Base-by-base conservation (phyloP, 53 echinoderm and acorn worm genomes). In the Holothuria leucospilota region DNA sequence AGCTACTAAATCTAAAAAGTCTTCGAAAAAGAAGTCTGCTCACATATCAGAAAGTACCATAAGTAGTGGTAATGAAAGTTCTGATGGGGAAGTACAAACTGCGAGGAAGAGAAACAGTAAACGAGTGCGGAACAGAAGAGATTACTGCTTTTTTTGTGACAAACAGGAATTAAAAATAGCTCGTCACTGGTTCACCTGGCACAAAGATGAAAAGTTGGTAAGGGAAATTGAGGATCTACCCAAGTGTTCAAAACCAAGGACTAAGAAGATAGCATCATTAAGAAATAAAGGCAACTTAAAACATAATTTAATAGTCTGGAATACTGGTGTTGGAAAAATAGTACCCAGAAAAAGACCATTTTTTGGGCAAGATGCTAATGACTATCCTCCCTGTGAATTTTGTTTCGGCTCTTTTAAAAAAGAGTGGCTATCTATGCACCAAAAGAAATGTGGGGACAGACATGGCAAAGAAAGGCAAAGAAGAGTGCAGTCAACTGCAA, bases 331-430 rank as follows among this genome's bases (percentile, higher is more conserved):
- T n/a, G n/a, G n/a, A n/a, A n/a, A n/a, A n/a, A n/a, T n/a, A n/a
- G n/a, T n/a, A n/a, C n/a, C n/a, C n/a, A 15, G 70, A 29, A 88
- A 82, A 42, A 51, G 88, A 20, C 60, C 88, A 69, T 51, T n/a
- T n/a, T n/a, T 8, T 39, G 40, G 82, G 42, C 51, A 70, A 20
- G 69, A 81, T 60, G 70, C 83, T 21, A 52, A 49, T 39, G 59
- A 82, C 6, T 82, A 88, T 59, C 62, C 82, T 20, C 88, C 82
- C 15, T 88, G 88, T 69, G 88, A 88, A n/a, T n/a, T n/a, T 56
- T 88, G 88, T 60, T 70, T 59, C 28, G 88, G 82, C 39, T 29
- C 82, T 40, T 88, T 88, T 59, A 88, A 82, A 59, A 13, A 60
- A 11, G 39, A 53, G 20, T 66, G 88, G 18, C 53, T 88, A 71